phyloP scores from a whole-genome alignment of 2,797 vertebrate species.

The Cheirogaleus major region DNA sequence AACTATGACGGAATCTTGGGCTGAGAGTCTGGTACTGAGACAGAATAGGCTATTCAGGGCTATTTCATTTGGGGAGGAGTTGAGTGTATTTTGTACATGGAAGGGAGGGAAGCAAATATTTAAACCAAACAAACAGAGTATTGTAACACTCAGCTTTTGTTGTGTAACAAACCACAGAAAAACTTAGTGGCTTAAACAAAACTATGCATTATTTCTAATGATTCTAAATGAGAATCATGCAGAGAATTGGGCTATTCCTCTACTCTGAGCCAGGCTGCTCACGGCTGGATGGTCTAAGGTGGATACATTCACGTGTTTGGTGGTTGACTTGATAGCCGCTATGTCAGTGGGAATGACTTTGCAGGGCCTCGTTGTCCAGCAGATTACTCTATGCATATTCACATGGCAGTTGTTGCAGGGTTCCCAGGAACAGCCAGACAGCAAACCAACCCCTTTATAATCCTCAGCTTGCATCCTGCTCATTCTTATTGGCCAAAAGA shows the following conservation, averaged over 20 bases:
- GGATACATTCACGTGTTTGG: not conserved
- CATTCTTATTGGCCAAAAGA: not conserved
- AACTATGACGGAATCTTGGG: not conserved
- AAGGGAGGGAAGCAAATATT: not conserved
- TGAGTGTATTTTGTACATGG: not conserved
- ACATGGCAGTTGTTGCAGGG: not conserved
- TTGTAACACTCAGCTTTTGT: not conserved
- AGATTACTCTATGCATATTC: not conserved
- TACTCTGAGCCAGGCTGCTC: not conserved
- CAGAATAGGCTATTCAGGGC: not conserved
- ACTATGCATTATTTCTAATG: not conserved
- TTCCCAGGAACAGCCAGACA: not conserved
- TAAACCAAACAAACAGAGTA: not conserved
- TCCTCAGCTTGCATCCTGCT: not conserved
- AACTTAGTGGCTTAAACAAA: not conserved
- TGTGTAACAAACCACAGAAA: not conserved
- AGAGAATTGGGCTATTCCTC: not conserved
- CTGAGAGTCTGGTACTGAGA: not conserved
- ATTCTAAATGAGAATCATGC: not conserved
- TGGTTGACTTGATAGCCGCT: not conserved
- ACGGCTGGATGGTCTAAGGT: not conserved
- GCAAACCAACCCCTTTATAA: not conserved
- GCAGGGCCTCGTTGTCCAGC: not conserved
- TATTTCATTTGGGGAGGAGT: not conserved
- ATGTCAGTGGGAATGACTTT: not conserved